These are phyloP conservation scores for Aldabrachelys gigantea DNA, from an alignment of 2,113 vertebrate species.

Conservation along the genomic window DNA sequence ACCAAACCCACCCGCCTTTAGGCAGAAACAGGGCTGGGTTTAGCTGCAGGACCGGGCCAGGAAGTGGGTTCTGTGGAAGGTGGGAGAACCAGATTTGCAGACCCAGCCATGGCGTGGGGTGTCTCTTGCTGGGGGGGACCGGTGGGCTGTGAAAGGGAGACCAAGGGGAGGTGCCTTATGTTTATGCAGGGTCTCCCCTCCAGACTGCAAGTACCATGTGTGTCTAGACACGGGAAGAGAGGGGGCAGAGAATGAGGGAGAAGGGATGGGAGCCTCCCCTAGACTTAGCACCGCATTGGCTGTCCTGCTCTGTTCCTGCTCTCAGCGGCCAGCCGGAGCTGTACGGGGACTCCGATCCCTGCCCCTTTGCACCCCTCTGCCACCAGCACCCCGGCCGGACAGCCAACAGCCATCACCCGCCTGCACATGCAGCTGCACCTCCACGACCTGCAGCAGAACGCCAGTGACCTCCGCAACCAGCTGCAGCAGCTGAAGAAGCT, in stretches of 20 bases:
- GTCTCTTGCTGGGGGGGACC: too few species aligned
- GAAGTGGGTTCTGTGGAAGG: fast-evolving
- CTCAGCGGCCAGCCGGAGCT: constrained; percentile 66
- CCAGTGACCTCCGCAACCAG: constrained; percentile 94
- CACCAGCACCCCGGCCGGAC: constrained; percentile 75
- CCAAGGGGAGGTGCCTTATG: neutral
- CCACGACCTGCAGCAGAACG: constrained; percentile 93
- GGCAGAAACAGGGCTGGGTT: fast-evolving
- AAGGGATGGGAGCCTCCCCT: neutral
- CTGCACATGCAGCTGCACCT: constrained; percentile 97
- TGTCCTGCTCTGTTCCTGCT: neutral
- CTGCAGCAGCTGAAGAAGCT: constrained; percentile 91
- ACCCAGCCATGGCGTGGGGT: fast-evolving
- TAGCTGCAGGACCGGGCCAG: fast-evolving
- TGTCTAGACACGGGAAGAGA: fast-evolving
- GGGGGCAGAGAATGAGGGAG: neutral
- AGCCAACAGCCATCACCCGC: constrained; percentile 84
- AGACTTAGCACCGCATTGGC: neutral
- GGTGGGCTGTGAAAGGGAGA: too few species aligned
- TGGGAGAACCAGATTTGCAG: fast-evolving
- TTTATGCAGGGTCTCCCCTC: too few species aligned
- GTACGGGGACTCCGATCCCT: constrained; percentile 78
- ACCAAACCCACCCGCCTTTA: neutral
- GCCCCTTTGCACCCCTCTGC: constrained; percentile 82
- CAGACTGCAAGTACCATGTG: neutral